phyloP scores from a whole-genome alignment of 2,113 vertebrate species.

The Meriones unguiculatus region DNA sequence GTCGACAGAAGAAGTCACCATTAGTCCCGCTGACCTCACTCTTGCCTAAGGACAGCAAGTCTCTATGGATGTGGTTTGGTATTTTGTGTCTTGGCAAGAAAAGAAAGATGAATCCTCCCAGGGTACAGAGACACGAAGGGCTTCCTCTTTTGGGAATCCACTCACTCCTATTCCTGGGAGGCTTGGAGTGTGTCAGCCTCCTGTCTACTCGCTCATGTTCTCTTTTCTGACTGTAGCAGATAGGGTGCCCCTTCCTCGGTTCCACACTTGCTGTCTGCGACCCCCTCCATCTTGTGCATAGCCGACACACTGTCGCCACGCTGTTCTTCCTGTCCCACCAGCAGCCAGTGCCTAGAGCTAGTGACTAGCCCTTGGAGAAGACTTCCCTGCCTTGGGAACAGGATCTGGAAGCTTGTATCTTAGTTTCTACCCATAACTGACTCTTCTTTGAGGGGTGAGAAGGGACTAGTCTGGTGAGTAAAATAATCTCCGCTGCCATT shows the following conservation, averaged over 20 bases:
- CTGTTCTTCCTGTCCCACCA: not conserved
- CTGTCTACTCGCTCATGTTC: not conserved
- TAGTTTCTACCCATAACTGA: not conserved
- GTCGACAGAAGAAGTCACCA: not conserved
- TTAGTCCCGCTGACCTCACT: conserved; percentile 40
- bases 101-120: conserved; percentile 35
- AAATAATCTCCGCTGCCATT: not conserved
- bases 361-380: not conserved
- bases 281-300: not conserved
- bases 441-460: not conserved
- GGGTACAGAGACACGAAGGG: not conserved
- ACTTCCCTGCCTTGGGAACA: not conserved
- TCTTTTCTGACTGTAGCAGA: not conserved
- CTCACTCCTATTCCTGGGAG: conserved; percentile 44
- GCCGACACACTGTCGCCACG: too few species aligned
- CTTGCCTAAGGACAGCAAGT: not conserved
- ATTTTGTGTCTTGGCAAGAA: conserved; percentile 27
- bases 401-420: not conserved
- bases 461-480: not conserved
- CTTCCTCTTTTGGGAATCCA: conserved; percentile 49
- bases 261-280: not conserved
- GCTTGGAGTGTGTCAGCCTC: not conserved
- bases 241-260: not conserved
- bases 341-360: not conserved
- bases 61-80: conserved; percentile 25